A percentile compares a stretch with the other conserved stretches of the same genome.
Evolutionary conservation across 2,113 vertebrate genomes (phyloP).

Genomic region (Odocoileus virginianus): DNA sequence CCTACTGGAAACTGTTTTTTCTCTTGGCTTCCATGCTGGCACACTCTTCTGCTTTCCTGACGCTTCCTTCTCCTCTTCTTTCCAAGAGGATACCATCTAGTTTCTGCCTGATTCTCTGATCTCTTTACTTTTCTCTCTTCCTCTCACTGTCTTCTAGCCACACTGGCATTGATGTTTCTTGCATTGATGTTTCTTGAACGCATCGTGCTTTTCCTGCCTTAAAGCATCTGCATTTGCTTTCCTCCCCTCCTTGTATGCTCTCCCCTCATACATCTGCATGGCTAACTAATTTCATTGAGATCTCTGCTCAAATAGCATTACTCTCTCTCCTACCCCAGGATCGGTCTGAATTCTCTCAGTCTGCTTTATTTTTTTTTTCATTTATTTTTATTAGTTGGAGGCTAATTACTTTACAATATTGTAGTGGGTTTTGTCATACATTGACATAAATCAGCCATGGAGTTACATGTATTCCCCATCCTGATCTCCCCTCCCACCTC

Average conservation of each 20-base stretch:
- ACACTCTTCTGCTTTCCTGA: not conserved
- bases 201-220: not conserved
- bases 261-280: not conserved
- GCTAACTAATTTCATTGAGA: not conserved
- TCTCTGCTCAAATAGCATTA: not conserved
- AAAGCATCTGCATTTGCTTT: not conserved
- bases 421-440: too few species aligned
- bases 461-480: too few species aligned
- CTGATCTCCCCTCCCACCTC: too few species aligned
- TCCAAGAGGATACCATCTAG: not conserved
- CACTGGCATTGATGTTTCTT: not conserved
- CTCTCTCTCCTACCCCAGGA: not conserved
- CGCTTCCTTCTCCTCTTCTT: not conserved
- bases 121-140: not conserved
- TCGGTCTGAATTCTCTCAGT: not conserved
- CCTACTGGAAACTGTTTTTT: not conserved
- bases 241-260: not conserved
- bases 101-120: not conserved
- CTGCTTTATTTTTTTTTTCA: not conserved
- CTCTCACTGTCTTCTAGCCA: not conserved
- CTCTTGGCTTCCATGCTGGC: not conserved
- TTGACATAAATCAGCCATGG: too few species aligned
- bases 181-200: not conserved
- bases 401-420: too few species aligned
- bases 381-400: too few species aligned